Conservation (phyloP, 2,113 vertebrate species). For the Dipodomys ordii region DNA sequence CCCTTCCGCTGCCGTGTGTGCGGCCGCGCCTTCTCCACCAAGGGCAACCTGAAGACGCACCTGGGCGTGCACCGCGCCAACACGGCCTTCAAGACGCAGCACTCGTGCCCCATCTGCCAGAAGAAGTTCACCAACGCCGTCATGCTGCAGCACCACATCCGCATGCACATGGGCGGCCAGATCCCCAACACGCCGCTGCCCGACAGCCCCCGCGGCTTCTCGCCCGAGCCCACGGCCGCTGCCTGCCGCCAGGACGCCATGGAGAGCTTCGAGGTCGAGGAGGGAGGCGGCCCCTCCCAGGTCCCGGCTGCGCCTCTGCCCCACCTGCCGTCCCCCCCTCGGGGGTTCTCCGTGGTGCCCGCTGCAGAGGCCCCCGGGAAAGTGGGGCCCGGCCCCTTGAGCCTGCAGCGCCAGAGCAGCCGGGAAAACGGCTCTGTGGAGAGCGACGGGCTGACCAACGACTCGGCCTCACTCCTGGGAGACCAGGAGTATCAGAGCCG, state of each 20-base stretch:
- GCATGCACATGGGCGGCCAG: slow-evolving; percentile 99
- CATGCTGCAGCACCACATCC: slow-evolving; percentile 97
- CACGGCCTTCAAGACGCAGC: slow-evolving; percentile 94
- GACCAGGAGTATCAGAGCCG: slow-evolving; percentile 91
- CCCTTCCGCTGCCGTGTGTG: slow-evolving; percentile 98
- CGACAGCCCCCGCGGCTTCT: slow-evolving; percentile 88
- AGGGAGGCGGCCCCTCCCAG: slow-evolving; percentile 82
- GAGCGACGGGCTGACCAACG: slow-evolving; percentile 92
- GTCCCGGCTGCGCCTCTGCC: slow-evolving; percentile 72
- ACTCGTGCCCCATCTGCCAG: slow-evolving; percentile 98
- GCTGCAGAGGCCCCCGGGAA: slow-evolving; percentile 90
- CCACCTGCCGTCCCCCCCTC: slow-evolving; percentile 80
- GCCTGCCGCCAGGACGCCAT: slow-evolving; percentile 81
- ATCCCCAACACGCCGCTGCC: slow-evolving; percentile 95
- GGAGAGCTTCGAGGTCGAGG: slow-evolving; percentile 87
- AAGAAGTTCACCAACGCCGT: slow-evolving; percentile 99
- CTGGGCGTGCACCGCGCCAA: slow-evolving; percentile 96
- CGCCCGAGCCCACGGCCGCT: slow-evolving; percentile 76
- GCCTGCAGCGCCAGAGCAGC: slow-evolving; percentile 93
- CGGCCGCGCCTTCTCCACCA: slow-evolving; percentile 97
- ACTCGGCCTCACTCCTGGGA: slow-evolving; percentile 85
- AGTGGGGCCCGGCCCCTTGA: slow-evolving; percentile 86
- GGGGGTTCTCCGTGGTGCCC: slow-evolving; percentile 86
- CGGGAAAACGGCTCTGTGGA: slow-evolving; percentile 90
- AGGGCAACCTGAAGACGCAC: slow-evolving; percentile 98